Conservation (phyloP, 2,888 invertebrate genomes). For the Cephalotes varians region DNA sequence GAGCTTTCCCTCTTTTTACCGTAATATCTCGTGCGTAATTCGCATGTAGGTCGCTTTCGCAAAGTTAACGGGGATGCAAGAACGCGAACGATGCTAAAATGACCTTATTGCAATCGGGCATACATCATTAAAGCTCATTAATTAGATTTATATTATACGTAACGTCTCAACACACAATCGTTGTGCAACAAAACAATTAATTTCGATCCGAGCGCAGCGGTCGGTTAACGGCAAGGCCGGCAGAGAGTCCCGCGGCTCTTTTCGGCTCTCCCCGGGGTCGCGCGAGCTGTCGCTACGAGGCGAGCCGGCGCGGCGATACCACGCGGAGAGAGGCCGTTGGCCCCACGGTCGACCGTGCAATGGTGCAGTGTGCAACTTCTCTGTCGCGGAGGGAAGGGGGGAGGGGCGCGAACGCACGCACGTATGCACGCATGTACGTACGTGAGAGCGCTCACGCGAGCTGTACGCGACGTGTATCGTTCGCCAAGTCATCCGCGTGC, state of each 20-base stretch:
- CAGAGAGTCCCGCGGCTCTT: conserved; percentile 34
- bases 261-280: conserved; percentile 50
- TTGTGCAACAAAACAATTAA: background rate
- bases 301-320: conserved; percentile 69
- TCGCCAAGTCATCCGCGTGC: conserved; percentile 59
- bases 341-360: conserved; percentile 74
- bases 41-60: background rate
- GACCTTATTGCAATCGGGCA: background rate
- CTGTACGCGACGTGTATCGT: conserved; percentile 51
- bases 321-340: conserved; percentile 76
- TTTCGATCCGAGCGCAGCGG: background rate
- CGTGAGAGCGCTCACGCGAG: conserved; percentile 40
- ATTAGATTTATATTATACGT: background rate
- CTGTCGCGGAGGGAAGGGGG: conserved; percentile 52
- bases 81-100: background rate
- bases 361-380: conserved; percentile 80
- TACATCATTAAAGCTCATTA: background rate
- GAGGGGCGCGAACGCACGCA: conserved; percentile 21
- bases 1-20: background rate
- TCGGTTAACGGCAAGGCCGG: background rate
- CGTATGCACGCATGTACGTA: conserved; percentile 41
- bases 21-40: background rate
- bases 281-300: conserved; percentile 57
- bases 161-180: background rate
- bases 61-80: background rate